Conservation (phyloP, 2,888 invertebrate species). For the Neoscelio sp. region DNA sequence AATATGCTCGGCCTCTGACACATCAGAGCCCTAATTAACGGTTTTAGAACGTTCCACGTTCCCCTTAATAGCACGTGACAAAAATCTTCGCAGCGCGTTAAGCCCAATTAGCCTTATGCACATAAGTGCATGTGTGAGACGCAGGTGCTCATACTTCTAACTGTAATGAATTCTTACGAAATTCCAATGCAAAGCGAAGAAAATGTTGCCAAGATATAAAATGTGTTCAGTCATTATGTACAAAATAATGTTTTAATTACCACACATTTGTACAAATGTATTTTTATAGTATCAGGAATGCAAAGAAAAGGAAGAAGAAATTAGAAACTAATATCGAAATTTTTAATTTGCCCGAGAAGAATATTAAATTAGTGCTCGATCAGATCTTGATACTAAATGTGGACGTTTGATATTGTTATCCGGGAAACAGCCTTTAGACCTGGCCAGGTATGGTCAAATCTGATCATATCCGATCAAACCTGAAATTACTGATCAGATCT, state of each 20-base stretch:
- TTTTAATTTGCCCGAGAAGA: too few species aligned
- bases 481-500: too few species aligned
- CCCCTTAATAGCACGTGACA: conserved; percentile 55
- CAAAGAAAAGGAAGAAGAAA: too few species aligned
- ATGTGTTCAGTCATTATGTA: conserved; percentile 52
- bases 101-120: conserved; percentile 66
- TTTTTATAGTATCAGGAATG: neutral
- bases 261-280: conserved; percentile 33
- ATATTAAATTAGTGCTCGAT: too few species aligned
- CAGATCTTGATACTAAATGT: too few species aligned
- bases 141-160: conserved; percentile 50
- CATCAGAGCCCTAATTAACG: conserved; percentile 66
- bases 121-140: conserved; percentile 37
- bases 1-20: conserved; percentile 57
- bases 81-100: conserved; percentile 64
- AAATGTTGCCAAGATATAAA: conserved; percentile 51
- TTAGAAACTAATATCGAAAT: too few species aligned
- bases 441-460: too few species aligned
- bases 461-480: too few species aligned
- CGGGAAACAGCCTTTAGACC: too few species aligned
- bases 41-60: conserved; percentile 52
- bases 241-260: conserved; percentile 63
- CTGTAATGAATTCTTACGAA: conserved; percentile 44
- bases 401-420: too few species aligned
- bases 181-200: conserved; percentile 53